Evolutionary conservation across 1,140 invertebrate species (phyloP).

Genomic region (Pteromalus puparum): DNA sequence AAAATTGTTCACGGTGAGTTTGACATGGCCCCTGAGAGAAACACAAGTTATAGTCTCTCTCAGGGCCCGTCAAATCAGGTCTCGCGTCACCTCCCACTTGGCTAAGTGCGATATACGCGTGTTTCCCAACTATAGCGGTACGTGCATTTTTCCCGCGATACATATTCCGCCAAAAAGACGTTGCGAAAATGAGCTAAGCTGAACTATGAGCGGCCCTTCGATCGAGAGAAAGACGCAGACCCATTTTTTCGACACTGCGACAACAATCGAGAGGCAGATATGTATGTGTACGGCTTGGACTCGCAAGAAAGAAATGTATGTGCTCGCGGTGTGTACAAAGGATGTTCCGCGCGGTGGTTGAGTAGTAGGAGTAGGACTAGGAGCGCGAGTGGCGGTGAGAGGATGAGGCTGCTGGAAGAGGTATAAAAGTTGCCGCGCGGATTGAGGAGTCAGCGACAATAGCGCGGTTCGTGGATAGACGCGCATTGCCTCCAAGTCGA

Average conservation of each 20-base stretch:
- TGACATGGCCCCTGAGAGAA: too few relatives aligned
- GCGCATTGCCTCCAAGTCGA: neutral
- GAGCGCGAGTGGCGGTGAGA: slow-evolving; percentile 26
- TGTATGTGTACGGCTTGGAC: too few relatives aligned
- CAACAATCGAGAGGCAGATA: neutral
- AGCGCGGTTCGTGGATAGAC: slow-evolving; percentile 5
- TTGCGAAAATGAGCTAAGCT: neutral
- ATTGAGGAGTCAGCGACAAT: slow-evolving; percentile 25
- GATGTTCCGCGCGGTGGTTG: neutral
- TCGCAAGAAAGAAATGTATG: too few relatives aligned
- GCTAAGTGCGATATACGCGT: too few relatives aligned
- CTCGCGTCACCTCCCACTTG: neutral
- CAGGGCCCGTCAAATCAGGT: too few relatives aligned
- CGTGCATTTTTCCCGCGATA: neutral
- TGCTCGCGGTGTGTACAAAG: neutral
- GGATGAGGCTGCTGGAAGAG: slow-evolving; percentile 13
- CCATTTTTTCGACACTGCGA: neutral
- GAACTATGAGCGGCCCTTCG: neutral
- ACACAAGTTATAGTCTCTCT: too few relatives aligned
- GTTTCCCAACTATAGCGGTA: neutral
- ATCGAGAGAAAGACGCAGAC: neutral
- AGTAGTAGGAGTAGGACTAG: neutral
- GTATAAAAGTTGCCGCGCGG: slow-evolving; percentile 41
- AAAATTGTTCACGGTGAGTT: too few relatives aligned
- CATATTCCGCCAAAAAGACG: neutral